Conservation (phyloP, 2,797 vertebrate genomes). For the Thamnophis elegans region DNA sequence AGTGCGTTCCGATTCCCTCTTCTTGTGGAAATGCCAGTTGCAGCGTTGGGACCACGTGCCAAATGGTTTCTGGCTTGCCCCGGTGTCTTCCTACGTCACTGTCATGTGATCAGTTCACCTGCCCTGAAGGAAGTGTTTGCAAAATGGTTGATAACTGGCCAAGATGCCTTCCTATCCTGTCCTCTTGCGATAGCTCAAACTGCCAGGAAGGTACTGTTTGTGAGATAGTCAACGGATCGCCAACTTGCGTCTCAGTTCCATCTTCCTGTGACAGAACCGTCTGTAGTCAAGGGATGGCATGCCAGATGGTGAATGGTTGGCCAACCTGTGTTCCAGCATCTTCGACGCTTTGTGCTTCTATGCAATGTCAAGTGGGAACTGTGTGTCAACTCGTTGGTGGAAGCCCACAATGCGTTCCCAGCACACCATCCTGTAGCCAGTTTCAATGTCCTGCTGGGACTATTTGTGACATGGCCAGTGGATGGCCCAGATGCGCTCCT, state of each 20-base stretch:
- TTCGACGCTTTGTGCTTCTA: not conserved
- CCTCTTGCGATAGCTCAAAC: not conserved
- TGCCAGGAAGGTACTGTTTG: conserved; percentile 2
- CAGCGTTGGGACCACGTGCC: not conserved
- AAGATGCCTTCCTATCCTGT: not conserved
- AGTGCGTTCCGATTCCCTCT: not conserved
- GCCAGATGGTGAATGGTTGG: not conserved
- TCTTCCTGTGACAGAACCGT: not conserved
- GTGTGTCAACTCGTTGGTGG: not conserved
- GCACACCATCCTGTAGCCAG: not conserved
- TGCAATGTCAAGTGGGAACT: not conserved
- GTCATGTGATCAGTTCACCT: not conserved
- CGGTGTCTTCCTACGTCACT: not conserved
- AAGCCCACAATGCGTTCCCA: not conserved
- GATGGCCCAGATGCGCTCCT: not conserved
- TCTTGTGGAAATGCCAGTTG: not conserved
- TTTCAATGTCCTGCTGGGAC: not conserved
- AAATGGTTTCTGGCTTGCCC: not conserved
- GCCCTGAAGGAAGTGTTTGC: not conserved
- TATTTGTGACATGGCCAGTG: not conserved
- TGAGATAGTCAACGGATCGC: not conserved
- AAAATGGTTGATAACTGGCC: not conserved
- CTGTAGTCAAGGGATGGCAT: not conserved
- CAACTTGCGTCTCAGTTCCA: not conserved
- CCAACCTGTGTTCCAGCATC: not conserved